These are phyloP conservation scores for Calonectris borealis DNA, from an alignment of 2,113 vertebrate genomes.

Conservation along the genomic window DNA sequence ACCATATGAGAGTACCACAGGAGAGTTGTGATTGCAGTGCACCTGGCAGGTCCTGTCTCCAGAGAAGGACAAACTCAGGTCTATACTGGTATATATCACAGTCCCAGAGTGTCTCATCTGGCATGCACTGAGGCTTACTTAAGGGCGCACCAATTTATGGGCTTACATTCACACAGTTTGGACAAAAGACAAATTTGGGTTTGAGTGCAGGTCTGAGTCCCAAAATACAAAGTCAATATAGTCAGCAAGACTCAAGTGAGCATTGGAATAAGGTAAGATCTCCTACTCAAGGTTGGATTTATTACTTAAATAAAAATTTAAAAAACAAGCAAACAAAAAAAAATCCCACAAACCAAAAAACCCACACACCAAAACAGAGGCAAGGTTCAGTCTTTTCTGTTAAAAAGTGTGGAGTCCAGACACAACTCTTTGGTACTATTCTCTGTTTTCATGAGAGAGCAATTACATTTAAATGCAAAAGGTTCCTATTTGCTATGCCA, in stretches of 20 bases:
- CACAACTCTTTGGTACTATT: neutral
- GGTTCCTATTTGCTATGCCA: neutral
- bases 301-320: neutral
- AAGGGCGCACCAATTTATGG: neutral
- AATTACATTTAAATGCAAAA: slow-evolving; percentile 1
- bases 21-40: neutral
- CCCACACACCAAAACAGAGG: neutral
- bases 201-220: neutral
- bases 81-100: too few species aligned
- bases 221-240: neutral
- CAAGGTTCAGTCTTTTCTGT: neutral
- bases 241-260: neutral
- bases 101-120: neutral
- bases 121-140: neutral
- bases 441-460: neutral
- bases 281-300: neutral
- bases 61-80: neutral
- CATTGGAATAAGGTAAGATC: neutral
- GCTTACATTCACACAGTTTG: neutral
- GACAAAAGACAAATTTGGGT: neutral
- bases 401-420: neutral
- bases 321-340: too few species aligned
- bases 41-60: neutral
- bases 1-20: neutral
- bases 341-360: neutral